Conservation (phyloP, 2,888 invertebrate species). For the Phorcus lineatus region DNA sequence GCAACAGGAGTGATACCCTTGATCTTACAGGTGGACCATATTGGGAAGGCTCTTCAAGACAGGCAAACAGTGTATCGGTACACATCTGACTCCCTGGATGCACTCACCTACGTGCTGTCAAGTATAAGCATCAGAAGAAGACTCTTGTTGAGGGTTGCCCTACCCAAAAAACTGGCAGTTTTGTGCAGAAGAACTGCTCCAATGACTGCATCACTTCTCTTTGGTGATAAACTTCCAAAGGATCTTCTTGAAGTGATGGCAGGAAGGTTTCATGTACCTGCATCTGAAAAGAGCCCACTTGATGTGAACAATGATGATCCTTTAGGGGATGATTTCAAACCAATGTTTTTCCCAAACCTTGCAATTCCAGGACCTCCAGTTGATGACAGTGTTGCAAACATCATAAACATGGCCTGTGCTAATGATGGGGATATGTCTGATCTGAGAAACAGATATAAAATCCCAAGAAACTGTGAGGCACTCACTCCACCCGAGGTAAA, state of each 20-base stretch:
- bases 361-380: not conserved
- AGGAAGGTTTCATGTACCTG: not conserved
- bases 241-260: not conserved
- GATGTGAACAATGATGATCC: not conserved
- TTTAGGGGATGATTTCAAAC: not conserved
- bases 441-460: not conserved
- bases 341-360: not conserved
- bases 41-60: not conserved
- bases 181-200: not conserved
- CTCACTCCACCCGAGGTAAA: not conserved
- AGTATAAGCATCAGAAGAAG: not conserved
- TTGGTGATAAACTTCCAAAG: not conserved
- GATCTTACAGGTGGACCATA: not conserved
- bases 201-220: not conserved
- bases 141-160: not conserved
- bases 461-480: not conserved
- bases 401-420: constrained; percentile 11
- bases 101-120: not conserved
- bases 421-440: constrained; percentile 1
- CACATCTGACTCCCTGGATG: not conserved
- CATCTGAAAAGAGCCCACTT: not conserved
- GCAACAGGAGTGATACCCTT: not conserved
- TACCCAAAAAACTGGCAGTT: not conserved
- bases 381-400: not conserved
- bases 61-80: not conserved